Evolutionary conservation across 64 coral and sea anemone species (phyloP).

Genomic region (Acropora tenuis): DNA sequence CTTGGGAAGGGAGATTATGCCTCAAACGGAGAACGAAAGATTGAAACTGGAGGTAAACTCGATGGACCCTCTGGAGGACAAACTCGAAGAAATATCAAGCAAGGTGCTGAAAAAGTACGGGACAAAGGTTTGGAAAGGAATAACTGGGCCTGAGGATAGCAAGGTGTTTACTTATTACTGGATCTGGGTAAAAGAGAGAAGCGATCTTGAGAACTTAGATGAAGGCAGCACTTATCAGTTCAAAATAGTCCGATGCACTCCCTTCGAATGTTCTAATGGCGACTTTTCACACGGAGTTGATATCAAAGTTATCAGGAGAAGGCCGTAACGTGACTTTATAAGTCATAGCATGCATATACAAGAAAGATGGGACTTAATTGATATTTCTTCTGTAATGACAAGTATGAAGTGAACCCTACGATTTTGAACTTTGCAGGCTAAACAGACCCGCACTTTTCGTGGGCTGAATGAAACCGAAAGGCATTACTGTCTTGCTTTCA

Average conservation of each 20-base stretch:
- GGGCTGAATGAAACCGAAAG: too few species aligned
- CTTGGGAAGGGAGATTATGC: not conserved
- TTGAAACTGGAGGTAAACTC: not conserved
- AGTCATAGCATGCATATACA: not conserved
- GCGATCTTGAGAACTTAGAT: not conserved
- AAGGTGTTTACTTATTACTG: not conserved
- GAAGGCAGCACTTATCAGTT: not conserved
- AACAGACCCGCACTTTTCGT: too few species aligned
- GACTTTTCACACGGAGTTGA: not conserved
- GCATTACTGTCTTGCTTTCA: too few species aligned
- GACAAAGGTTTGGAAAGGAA: constrained; percentile 41
- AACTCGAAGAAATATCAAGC: not conserved
- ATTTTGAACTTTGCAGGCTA: too few species aligned
- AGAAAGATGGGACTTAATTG: not conserved
- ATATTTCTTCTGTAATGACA: too few species aligned
- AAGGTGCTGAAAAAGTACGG: not conserved
- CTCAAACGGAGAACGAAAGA: not conserved
- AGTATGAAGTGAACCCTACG: too few species aligned
- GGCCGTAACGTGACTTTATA: not conserved
- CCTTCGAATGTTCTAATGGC: not conserved
- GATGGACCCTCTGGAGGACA: not conserved
- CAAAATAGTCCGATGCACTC: not conserved
- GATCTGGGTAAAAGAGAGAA: constrained; percentile 35
- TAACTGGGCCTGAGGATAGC: constrained; percentile 11
- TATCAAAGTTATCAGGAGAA: not conserved